phyloP scores from a whole-genome alignment of 2,888 invertebrate species.

The Poecilus cupreus region DNA sequence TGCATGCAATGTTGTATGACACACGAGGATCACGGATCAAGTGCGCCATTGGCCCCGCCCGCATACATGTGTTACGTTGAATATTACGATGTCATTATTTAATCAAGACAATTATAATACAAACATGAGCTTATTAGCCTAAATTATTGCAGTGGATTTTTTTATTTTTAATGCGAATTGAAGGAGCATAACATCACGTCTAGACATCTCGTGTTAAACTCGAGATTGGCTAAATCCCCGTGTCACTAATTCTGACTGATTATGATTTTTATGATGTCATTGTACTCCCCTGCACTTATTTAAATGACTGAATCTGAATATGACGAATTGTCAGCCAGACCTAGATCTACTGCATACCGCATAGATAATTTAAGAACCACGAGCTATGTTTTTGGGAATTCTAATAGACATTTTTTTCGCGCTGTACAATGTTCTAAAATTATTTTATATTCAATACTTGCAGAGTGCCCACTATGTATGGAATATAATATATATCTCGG shows the following conservation, averaged over 20 bases:
- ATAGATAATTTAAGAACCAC: no score
- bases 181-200: constrained; percentile 7
- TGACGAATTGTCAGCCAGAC: no score
- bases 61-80: constrained; percentile 11
- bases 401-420: no score
- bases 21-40: not conserved
- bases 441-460: no score
- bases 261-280: constrained; percentile 33
- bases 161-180: constrained; percentile 34
- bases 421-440: no score
- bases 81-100: constrained; percentile 33
- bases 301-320: not conserved
- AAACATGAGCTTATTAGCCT: constrained; percentile 32
- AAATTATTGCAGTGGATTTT: constrained; percentile 14
- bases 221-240: constrained; percentile 21
- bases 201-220: constrained; percentile 18
- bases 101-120: constrained; percentile 44
- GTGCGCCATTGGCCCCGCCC: not conserved
- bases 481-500: no score
- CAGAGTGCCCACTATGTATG: no score
- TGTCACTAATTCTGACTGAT: constrained; percentile 23
- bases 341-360: no score
- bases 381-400: no score
- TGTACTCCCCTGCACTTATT: constrained; percentile 31
- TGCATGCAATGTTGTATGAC: no score